These are phyloP conservation scores for Drosophila anomelani DNA, from an alignment of 2,888 invertebrate genomes.

Conservation along the genomic window DNA sequence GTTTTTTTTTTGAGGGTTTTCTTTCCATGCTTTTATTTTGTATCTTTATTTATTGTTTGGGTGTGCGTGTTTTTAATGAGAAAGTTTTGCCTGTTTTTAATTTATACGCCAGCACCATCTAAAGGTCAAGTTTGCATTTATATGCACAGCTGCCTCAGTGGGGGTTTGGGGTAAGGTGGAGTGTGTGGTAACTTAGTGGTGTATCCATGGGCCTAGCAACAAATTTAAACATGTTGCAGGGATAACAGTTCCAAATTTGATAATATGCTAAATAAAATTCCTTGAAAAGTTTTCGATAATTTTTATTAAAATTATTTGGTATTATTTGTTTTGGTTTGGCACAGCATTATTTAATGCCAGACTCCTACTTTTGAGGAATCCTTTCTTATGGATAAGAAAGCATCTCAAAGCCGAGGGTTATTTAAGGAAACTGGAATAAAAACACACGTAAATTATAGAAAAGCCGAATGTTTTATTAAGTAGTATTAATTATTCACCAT, in stretches of 20 bases:
- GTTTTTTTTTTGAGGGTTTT: slow-evolving; percentile 55
- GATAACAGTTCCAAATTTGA: not conserved
- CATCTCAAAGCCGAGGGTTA: not conserved
- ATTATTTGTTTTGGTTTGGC: too few species aligned
- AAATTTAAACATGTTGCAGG: not conserved
- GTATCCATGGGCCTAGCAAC: not conserved
- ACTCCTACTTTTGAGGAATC: too few species aligned
- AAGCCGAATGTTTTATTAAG: not conserved
- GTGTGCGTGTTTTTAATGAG: slow-evolving; percentile 47
- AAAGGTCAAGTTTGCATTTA: slow-evolving; percentile 72
- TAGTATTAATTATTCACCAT: not conserved
- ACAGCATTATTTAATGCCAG: too few species aligned
- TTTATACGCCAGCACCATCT: slow-evolving; percentile 44
- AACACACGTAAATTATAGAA: not conserved
- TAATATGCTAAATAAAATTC: too few species aligned
- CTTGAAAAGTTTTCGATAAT: too few species aligned
- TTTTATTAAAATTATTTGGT: too few species aligned
- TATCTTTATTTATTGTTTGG: not conserved
- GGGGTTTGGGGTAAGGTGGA: slow-evolving; percentile 9
- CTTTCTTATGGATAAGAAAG: not conserved
- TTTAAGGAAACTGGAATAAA: not conserved
- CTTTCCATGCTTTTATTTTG: slow-evolving; percentile 2
- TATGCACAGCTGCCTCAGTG: slow-evolving; percentile 43
- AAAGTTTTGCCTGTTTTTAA: slow-evolving; percentile 60
- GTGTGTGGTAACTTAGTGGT: not conserved